These are phyloP conservation scores for Drosophila tripunctata DNA, from an alignment of 2,888 invertebrate species.

Conservation along the genomic window DNA sequence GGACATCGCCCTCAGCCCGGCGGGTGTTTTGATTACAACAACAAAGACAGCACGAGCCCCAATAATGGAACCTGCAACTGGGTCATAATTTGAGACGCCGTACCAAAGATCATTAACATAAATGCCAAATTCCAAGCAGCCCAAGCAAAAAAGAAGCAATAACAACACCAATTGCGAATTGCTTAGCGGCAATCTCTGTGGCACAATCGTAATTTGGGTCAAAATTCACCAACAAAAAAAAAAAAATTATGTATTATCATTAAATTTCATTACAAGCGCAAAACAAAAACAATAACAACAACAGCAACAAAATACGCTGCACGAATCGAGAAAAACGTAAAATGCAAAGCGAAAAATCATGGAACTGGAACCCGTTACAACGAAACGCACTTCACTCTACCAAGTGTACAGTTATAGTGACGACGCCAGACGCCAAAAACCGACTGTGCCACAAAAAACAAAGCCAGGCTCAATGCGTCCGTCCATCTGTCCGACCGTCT, in stretches of 20 bases:
- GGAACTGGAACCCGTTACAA: conserved; percentile 72
- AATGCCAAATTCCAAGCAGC: conserved; percentile 51
- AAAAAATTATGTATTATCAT: conserved; percentile 79
- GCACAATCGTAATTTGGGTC: conserved; percentile 76
- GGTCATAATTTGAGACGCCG: conserved; percentile 48
- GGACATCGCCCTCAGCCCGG: background rate
- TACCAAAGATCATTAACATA: conserved; percentile 55
- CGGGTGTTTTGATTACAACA: conserved; percentile 34
- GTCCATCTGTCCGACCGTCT: background rate
- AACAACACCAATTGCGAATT: conserved; percentile 35
- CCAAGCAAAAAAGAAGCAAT: no score
- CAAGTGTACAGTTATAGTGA: conserved; percentile 63
- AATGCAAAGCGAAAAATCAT: conserved; percentile 60
- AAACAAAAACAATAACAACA: conserved; percentile 19
- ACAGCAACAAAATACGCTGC: conserved; percentile 15
- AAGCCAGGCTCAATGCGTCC: conserved; percentile 38
- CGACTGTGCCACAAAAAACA: conserved; percentile 52
- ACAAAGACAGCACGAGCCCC: conserved; percentile 32
- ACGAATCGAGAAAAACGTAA: conserved; percentile 55
- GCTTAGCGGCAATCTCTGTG: conserved; percentile 19
- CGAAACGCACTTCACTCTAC: conserved; percentile 71
- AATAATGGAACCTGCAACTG: conserved; percentile 33
- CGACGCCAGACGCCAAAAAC: conserved; percentile 31
- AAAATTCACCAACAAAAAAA: conserved; percentile 47
- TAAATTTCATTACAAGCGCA: conserved; percentile 76